Conservation (phyloP, 2,113 vertebrate species). For the Sapayoa aenigma region DNA sequence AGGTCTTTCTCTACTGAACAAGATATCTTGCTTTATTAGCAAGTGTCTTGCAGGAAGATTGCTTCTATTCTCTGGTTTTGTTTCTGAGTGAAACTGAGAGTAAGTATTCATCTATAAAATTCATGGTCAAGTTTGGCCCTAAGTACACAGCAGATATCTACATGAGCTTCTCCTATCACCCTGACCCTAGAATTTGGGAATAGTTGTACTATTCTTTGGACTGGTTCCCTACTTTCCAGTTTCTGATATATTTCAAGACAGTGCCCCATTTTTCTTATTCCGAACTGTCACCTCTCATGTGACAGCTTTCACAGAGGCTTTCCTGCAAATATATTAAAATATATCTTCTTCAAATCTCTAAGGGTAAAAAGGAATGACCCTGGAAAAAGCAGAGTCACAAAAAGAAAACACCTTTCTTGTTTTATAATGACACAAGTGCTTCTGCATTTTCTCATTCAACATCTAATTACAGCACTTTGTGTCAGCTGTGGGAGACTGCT, state of each 20-base stretch:
- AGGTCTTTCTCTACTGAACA: neutral
- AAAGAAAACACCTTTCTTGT: neutral
- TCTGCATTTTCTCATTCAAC: neutral
- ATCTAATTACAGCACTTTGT: neutral
- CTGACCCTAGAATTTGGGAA: neutral
- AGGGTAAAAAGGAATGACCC: too few species aligned
- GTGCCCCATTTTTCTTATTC: neutral
- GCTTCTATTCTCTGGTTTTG: neutral
- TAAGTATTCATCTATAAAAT: neutral
- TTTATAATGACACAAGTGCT: neutral
- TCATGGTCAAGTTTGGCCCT: neutral
- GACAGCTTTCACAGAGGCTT: neutral
- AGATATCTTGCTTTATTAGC: neutral
- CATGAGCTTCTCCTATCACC: rapidly evolving
- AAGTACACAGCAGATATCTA: neutral
- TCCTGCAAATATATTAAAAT: neutral
- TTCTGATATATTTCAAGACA: neutral
- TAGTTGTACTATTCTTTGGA: neutral
- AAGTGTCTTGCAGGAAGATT: neutral
- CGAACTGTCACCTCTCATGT: neutral
- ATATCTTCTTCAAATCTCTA: neutral
- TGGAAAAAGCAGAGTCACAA: neutral
- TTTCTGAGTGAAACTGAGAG: neutral
- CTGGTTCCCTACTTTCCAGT: neutral
- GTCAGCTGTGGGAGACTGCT: neutral